Conservation (phyloP, 2,888 invertebrate species). For the Zeuzera pyrina region DNA sequence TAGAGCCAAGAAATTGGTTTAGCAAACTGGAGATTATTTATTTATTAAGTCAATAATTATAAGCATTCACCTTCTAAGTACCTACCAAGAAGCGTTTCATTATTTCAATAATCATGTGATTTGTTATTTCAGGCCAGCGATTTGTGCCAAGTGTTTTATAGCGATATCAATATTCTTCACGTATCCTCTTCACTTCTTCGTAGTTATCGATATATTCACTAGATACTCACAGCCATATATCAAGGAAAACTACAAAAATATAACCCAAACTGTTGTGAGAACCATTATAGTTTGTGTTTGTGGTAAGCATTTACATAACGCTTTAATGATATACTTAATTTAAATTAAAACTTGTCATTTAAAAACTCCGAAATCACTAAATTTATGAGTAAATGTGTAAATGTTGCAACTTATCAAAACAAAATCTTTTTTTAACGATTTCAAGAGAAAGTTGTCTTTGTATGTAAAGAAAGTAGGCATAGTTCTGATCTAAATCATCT, state of each 20-base stretch:
- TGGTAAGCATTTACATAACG: no score
- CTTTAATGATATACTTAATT: no score
- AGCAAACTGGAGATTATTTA: background rate
- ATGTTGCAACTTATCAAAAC: no score
- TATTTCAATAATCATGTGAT: background rate
- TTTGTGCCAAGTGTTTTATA: constrained; percentile 86
- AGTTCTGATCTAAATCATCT: no score
- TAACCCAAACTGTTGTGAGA: constrained; percentile 37
- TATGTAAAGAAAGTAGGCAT: no score
- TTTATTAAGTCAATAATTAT: background rate
- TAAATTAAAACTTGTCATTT: no score
- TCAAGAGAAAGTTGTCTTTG: no score
- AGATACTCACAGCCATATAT: constrained; percentile 79
- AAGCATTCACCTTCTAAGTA: no score
- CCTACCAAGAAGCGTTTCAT: background rate
- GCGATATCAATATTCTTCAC: constrained; percentile 91
- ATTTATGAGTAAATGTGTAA: no score
- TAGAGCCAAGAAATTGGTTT: no score
- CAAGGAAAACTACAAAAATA: constrained; percentile 38
- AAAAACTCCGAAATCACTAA: no score
- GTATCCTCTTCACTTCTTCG: constrained; percentile 94
- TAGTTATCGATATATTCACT: constrained; percentile 91
- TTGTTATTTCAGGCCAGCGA: constrained; percentile 78
- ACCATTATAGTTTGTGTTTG: constrained; percentile 47
- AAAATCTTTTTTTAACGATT: no score